Evolutionary conservation across 2,113 vertebrate genomes (phyloP).

Genomic region (Ornithorhynchus anatinus): DNA sequence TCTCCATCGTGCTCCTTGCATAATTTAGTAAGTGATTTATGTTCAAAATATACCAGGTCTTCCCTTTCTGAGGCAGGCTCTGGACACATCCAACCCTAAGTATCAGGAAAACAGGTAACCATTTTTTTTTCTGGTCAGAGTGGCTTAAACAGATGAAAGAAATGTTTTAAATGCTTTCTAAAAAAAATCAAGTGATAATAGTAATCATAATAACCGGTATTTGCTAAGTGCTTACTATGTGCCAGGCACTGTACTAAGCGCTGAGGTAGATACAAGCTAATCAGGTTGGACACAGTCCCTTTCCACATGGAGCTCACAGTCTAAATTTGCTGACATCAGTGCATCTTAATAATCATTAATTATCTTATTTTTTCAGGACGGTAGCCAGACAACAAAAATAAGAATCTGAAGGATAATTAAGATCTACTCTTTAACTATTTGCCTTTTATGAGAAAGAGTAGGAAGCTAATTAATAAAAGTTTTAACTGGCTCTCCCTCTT

Average conservation of each 20-base stretch:
- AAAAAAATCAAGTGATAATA: too few relatives aligned
- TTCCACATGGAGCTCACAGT: slow-evolving; percentile 27
- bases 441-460: not conserved
- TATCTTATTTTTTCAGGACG: slow-evolving; percentile 59
- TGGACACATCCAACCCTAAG: slow-evolving; percentile 94
- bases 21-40: slow-evolving; percentile 88
- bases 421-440: not conserved
- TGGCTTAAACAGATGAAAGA: too few relatives aligned
- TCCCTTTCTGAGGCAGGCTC: slow-evolving; percentile 96
- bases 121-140: slow-evolving; percentile 50
- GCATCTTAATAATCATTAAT: slow-evolving; percentile 54
- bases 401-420: slow-evolving; percentile 22
- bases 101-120: slow-evolving; percentile 73
- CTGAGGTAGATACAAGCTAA: too few relatives aligned
- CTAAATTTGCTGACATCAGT: slow-evolving; percentile 54
- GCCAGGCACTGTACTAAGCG: too few relatives aligned
- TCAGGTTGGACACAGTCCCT: too few relatives aligned
- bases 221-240: too few relatives aligned
- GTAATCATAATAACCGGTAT: too few relatives aligned
- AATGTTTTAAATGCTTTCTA: too few relatives aligned
- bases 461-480: slow-evolving; percentile 1
- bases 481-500: not conserved
- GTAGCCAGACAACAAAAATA: slow-evolving; percentile 59
- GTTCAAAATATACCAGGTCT: slow-evolving; percentile 97
- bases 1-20: slow-evolving; percentile 79